A percentile compares a stretch with the other conserved stretches of the same genome.
Evolutionary conservation across 2,113 vertebrate species (phyloP).

Genomic region (human (Homo sapiens)): DNA sequence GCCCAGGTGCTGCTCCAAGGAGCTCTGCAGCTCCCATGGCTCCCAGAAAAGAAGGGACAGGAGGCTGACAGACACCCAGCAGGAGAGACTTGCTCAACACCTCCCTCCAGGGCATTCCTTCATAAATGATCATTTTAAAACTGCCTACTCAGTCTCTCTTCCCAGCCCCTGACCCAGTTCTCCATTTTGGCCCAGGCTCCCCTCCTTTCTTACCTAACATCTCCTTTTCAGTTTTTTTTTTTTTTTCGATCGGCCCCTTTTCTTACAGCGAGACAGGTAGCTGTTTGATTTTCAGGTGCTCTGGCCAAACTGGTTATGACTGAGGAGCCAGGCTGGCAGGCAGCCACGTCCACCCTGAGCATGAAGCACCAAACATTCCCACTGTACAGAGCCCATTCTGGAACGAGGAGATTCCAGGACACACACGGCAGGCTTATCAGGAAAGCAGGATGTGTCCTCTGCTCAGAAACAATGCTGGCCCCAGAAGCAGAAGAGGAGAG

Average conservation of each 20-base stretch:
- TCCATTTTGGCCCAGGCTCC: neutral
- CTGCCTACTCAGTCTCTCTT: slow-evolving; percentile 20
- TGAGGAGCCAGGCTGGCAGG: neutral
- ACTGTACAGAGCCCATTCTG: neutral
- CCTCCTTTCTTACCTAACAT: slow-evolving; percentile 3
- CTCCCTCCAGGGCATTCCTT: slow-evolving; percentile 44
- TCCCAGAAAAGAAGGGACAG: neutral
- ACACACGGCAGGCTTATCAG: neutral
- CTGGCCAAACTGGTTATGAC: neutral
- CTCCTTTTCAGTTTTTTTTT: neutral
- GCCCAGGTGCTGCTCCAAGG: neutral
- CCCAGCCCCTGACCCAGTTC: slow-evolving; percentile 56
- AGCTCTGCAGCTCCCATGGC: neutral
- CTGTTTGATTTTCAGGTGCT: neutral
- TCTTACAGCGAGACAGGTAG: neutral
- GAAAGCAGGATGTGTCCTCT: neutral
- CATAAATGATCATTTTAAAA: slow-evolving; percentile 6
- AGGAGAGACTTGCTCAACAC: slow-evolving; percentile 55
- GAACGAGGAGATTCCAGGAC: neutral
- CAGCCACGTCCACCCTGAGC: neutral
- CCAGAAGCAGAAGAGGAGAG: neutral
- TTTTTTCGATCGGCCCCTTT: neutral
- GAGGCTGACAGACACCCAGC: neutral
- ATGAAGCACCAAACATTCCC: neutral
- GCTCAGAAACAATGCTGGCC: neutral